Conservation (phyloP, 1,140 invertebrate genomes). For the Copidosoma floridanum region DNA sequence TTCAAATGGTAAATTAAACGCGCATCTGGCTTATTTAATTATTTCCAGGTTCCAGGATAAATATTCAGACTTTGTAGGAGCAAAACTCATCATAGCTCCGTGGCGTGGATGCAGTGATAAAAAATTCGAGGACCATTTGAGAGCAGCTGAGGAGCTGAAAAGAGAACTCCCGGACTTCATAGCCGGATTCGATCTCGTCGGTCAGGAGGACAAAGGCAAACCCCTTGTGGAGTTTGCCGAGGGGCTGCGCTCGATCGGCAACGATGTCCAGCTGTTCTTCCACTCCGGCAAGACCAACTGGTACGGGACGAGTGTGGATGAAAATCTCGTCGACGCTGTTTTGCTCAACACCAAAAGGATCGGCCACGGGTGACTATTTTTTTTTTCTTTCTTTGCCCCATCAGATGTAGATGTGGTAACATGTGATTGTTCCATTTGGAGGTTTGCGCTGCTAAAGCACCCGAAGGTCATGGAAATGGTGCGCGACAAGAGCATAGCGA, state of each 20-base stretch:
- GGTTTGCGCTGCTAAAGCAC: no score
- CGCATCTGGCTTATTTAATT: no score
- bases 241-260: constrained; percentile 46
- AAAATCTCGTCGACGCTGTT: constrained; percentile 78
- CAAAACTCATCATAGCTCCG: constrained; percentile 71
- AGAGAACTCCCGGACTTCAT: constrained; percentile 61
- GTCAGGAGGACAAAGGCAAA: constrained; percentile 59
- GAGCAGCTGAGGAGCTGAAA: constrained; percentile 49
- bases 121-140: constrained; percentile 54
- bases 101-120: constrained; percentile 46
- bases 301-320: constrained; percentile 63
- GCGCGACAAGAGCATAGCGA: no score
- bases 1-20: no score
- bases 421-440: no score
- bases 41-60: constrained; percentile 55
- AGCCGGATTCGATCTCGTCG: constrained; percentile 65
- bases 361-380: constrained; percentile 45
- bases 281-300: constrained; percentile 83
- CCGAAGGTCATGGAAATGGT: no score
- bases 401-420: no score
- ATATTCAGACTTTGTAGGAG: constrained; percentile 68
- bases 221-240: constrained; percentile 55
- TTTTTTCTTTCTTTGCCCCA: background rate
- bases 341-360: constrained; percentile 66
- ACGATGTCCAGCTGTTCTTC: constrained; percentile 69